These are phyloP conservation scores for Brachyhypopomus occidentalis DNA, from an alignment of 2,113 vertebrate species.

Conservation along the genomic window DNA sequence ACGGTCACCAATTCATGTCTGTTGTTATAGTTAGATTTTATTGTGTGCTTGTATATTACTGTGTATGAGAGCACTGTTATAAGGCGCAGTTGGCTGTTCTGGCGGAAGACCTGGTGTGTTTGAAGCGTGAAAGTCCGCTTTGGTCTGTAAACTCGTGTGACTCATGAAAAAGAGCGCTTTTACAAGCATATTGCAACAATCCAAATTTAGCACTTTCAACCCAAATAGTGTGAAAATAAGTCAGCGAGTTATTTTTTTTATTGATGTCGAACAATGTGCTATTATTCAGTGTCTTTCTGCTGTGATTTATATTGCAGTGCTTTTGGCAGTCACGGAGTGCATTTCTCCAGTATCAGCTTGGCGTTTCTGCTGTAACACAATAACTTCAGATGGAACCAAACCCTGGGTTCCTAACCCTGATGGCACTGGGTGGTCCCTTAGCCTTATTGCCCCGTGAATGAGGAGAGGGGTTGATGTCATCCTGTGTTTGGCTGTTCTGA, in stretches of 20 bases:
- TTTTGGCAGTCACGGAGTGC: slow-evolving; percentile 63
- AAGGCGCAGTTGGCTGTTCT: slow-evolving; percentile 16
- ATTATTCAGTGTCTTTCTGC: slow-evolving; percentile 68
- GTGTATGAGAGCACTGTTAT: not conserved
- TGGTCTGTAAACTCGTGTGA: slow-evolving; percentile 70
- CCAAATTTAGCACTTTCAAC: slow-evolving; percentile 65
- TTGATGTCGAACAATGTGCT: slow-evolving; percentile 73
- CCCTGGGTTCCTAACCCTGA: too few species aligned
- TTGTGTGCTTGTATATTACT: not conserved
- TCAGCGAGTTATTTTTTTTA: slow-evolving; percentile 57
- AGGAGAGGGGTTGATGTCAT: slow-evolving; percentile 75
- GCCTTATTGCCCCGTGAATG: slow-evolving; percentile 67
- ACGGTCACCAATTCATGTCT: slow-evolving; percentile 49
- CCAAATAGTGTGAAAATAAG: slow-evolving; percentile 64
- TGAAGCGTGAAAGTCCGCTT: slow-evolving; percentile 52
- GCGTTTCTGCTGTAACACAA: slow-evolving; percentile 68
- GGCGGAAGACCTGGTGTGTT: not conserved
- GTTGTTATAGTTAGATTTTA: slow-evolving; percentile 28
- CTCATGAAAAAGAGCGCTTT: slow-evolving; percentile 70
- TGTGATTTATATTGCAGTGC: slow-evolving; percentile 70
- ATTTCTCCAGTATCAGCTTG: slow-evolving; percentile 73
- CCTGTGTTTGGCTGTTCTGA: slow-evolving; percentile 61
- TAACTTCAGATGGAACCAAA: slow-evolving; percentile 58
- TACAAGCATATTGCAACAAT: slow-evolving; percentile 61
- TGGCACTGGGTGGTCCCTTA: slow-evolving; percentile 60